These are phyloP conservation scores for Gortyna flavago DNA, from an alignment of 2,888 invertebrate species.

Conservation along the genomic window DNA sequence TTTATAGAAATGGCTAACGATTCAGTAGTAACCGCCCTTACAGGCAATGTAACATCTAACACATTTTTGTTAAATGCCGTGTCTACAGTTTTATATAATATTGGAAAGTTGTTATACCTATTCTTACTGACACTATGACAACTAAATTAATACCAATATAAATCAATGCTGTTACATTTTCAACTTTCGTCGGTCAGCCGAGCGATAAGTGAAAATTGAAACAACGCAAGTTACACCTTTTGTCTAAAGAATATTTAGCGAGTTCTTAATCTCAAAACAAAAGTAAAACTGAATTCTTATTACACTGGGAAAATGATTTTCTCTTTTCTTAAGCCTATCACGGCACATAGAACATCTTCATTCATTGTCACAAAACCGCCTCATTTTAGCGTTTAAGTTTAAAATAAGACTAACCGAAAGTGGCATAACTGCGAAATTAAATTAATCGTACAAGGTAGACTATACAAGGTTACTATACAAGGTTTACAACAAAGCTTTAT, in stretches of 20 bases:
- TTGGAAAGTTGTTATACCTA: too few relatives aligned
- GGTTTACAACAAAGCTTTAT: slow-evolving; percentile 30
- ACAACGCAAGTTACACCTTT: not conserved
- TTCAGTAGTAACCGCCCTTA: not conserved
- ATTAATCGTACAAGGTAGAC: slow-evolving; percentile 49
- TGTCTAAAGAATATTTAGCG: not conserved
- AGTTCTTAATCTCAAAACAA: not conserved
- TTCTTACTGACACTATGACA: not conserved
- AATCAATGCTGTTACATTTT: not conserved
- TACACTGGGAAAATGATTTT: not conserved
- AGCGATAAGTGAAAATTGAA: not conserved
- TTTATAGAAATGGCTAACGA: not conserved
- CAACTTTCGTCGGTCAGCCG: too few relatives aligned
- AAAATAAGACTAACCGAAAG: slow-evolving; percentile 45
- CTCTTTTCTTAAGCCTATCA: slow-evolving; percentile 1
- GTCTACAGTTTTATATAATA: not conserved
- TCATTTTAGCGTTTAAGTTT: slow-evolving; percentile 32
- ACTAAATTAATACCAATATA: not conserved
- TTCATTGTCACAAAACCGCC: slow-evolving; percentile 39
- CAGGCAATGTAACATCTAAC: not conserved
- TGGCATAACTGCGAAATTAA: slow-evolving; percentile 47
- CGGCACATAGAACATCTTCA: slow-evolving; percentile 14
- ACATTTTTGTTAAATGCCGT: not conserved
- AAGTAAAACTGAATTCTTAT: slow-evolving; percentile 9
- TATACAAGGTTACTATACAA: slow-evolving; percentile 38